These are phyloP conservation scores for Atta texana DNA, from an alignment of 1,140 invertebrate species.

Conservation along the genomic window DNA sequence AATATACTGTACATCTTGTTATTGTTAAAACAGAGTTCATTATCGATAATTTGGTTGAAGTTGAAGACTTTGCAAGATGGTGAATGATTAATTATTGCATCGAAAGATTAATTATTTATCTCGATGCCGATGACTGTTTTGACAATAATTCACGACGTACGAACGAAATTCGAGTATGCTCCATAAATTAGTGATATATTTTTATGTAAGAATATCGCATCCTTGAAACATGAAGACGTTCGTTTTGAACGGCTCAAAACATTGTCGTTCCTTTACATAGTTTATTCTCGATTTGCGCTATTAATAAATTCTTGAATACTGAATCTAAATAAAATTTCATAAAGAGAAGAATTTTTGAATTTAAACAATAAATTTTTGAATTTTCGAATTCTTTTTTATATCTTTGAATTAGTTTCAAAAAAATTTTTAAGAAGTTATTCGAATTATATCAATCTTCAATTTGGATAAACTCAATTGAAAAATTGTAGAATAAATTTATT, in stretches of 20 bases:
- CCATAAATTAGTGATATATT: conserved; percentile 38
- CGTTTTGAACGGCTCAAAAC: conserved; percentile 18
- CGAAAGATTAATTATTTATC: neutral
- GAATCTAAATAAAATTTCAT: neutral
- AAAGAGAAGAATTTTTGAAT: neutral
- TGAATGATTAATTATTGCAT: neutral
- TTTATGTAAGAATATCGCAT: conserved; percentile 31
- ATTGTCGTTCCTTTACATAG: neutral
- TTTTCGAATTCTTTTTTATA: no score
- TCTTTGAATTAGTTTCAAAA: neutral
- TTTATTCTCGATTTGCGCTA: conserved; percentile 14
- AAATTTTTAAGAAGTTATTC: no score
- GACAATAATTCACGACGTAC: conserved; percentile 27
- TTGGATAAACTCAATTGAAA: no score
- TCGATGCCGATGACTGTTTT: conserved; percentile 4
- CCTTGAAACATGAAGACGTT: conserved; percentile 18
- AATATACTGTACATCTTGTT: conserved; percentile 29
- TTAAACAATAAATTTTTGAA: neutral
- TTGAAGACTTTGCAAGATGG: neutral
- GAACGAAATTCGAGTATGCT: conserved; percentile 22
- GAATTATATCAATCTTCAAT: no score
- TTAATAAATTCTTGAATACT: neutral
- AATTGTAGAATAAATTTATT: neutral
- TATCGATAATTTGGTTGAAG: neutral
- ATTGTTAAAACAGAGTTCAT: conserved; percentile 26